Percentiles rank a stretch among this genome's conserved stretches.
These are phyloP conservation scores for Meta bourneti DNA, from an alignment of 2,888 invertebrate genomes.

Conservation along the genomic window DNA sequence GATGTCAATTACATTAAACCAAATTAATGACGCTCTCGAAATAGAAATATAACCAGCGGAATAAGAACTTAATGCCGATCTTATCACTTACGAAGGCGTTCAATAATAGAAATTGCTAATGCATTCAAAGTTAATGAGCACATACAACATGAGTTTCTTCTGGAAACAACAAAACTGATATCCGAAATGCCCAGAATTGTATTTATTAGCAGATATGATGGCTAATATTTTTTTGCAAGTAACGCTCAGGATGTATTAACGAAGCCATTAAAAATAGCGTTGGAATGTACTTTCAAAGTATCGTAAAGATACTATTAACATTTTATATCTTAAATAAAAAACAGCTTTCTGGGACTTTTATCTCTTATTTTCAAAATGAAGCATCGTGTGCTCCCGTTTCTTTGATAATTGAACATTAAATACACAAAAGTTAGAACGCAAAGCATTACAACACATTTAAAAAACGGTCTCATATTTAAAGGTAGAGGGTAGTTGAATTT, in stretches of 20 bases:
- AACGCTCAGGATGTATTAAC: not conserved
- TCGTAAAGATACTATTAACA: not conserved
- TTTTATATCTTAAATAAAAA: not conserved
- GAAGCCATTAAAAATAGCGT: not conserved
- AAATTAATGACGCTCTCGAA: conserved; percentile 61
- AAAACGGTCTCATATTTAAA: no score
- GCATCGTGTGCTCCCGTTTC: no score
- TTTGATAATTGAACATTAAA: no score
- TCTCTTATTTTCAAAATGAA: no score
- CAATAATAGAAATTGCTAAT: conserved; percentile 42
- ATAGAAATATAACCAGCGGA: conserved; percentile 48
- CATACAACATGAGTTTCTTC: conserved; percentile 12
- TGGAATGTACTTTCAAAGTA: not conserved
- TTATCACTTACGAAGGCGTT: conserved; percentile 60
- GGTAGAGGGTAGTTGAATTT: no score
- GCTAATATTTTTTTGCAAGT: conserved; percentile 7
- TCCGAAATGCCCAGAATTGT: conserved; percentile 6
- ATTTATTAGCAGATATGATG: conserved; percentile 8
- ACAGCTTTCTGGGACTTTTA: no score
- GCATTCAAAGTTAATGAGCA: conserved; percentile 32
- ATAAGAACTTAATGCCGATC: conserved; percentile 56
- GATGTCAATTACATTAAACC: conserved; percentile 49
- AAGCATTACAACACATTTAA: no score
- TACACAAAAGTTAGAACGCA: no score
- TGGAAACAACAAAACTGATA: conserved; percentile 1